phyloP scores from a whole-genome alignment of 2,888 invertebrate species.

The Habroteleia sp. region DNA sequence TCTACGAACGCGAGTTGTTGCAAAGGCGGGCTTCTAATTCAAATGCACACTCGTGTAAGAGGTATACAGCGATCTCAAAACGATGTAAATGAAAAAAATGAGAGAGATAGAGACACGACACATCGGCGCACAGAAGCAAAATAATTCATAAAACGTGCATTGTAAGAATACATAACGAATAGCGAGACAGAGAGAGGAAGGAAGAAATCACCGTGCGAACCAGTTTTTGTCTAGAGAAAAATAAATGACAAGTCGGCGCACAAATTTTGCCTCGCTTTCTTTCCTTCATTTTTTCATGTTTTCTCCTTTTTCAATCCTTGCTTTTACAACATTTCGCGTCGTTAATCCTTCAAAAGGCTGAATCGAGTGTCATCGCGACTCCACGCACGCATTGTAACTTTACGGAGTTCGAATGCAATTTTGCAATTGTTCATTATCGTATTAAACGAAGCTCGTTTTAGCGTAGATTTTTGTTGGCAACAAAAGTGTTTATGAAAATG shows the following conservation, averaged over 20 bases:
- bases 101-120: constrained; percentile 33
- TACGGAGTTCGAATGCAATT: not conserved
- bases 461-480: too few relatives aligned
- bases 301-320: constrained; percentile 1
- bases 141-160: constrained; percentile 57
- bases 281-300: not conserved
- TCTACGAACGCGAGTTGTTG: constrained; percentile 29
- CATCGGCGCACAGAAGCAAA: constrained; percentile 46
- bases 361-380: not conserved
- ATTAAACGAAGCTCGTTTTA: too few relatives aligned
- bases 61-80: constrained; percentile 22
- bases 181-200: constrained; percentile 28
- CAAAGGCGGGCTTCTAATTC: constrained; percentile 30
- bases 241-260: constrained; percentile 19
- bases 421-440: too few relatives aligned
- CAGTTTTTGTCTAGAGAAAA: constrained; percentile 26
- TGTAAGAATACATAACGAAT: constrained; percentile 43
- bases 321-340: constrained; percentile 1
- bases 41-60: constrained; percentile 24
- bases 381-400: not conserved
- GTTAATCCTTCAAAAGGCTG: not conserved
- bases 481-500: too few relatives aligned
- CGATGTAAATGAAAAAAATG: constrained; percentile 21
- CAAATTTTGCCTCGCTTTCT: constrained; percentile 4
- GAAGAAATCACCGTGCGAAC: constrained; percentile 35